Evolutionary conservation across 2,113 vertebrate species (phyloP).

Genomic region (Saguinus midas): DNA sequence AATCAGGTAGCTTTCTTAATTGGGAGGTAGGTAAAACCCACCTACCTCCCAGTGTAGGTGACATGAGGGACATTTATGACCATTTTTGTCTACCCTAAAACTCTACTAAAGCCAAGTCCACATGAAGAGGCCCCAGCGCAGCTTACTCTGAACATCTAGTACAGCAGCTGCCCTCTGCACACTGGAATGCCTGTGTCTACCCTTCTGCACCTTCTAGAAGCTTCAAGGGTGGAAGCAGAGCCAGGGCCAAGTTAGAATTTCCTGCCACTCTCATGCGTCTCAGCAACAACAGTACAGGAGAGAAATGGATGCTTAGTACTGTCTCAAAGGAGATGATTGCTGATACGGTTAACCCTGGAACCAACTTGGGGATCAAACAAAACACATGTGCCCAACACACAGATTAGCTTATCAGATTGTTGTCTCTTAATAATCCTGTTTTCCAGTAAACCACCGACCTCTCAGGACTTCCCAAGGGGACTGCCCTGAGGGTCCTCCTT

Average conservation of each 20-base stretch:
- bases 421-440: conserved; percentile 66
- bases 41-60: no score
- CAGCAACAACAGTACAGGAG: not conserved
- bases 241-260: not conserved
- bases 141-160: not conserved
- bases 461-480: conserved; percentile 68
- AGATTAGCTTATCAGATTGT: conserved; percentile 56
- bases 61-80: not conserved
- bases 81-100: not conserved
- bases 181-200: not conserved
- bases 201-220: conserved; percentile 16
- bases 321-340: not conserved
- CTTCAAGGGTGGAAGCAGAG: not conserved
- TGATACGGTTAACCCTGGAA: not conserved
- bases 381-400: conserved; percentile 45
- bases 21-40: not conserved
- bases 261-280: not conserved
- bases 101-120: not conserved
- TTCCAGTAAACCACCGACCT: conserved; percentile 71
- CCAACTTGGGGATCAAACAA: not conserved
- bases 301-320: not conserved
- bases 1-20: not conserved
- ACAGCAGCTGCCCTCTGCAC: not conserved
- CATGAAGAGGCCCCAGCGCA: not conserved
- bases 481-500: not conserved